Base-by-base conservation (phyloP, 2,797 vertebrate species). In the Chaetophractus vellerosus region DNA sequence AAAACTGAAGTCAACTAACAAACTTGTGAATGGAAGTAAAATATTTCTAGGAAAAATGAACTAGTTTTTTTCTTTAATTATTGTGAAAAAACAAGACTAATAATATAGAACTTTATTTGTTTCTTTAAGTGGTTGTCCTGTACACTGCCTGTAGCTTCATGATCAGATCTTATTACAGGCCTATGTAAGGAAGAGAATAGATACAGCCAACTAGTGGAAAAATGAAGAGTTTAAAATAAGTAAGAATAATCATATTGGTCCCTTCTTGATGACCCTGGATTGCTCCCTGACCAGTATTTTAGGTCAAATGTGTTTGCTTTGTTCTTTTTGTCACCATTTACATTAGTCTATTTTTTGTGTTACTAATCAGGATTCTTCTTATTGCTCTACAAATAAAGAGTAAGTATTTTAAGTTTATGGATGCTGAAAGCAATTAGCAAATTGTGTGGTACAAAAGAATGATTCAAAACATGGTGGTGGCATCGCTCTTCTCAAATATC, bases 11-110 rank as follows among this genome's bases (percentile, higher is more conserved):
- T 78, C 23, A 9, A 52, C 9, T 63, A 57, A 69, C 33, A 79
- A 38, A 75, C 9, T 94, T 91, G 9, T 82, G 52, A 96, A 90
- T 52, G n/a, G 63, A 11, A 84, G 21, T 45, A 88, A 93, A 81
- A 87, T 82, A 15, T 81, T 21, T 41, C 18, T 38, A 21, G n/a
- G 16, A 63, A 96, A 88, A 96, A 71, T 12, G 28, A 74, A 66
- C 9, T 80, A 48, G n/a, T 11, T 64, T 63, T 19, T 45, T 61
- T 41, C 93, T 75, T n/a, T 68, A 69, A 48, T 87, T 28, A 57
- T 31, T 79, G 1, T 64, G 16, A 50, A 75, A 78, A 59, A 24
- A 24, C 1, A 69, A 50, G 26, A 55, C 21, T 86, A 9, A 83
- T 50, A 85, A 66, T 61, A 61, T 4, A 61, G 8, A 90, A 18